Conservation (phyloP, 1,140 invertebrate species). For the Diorhabda sublineata region DNA sequence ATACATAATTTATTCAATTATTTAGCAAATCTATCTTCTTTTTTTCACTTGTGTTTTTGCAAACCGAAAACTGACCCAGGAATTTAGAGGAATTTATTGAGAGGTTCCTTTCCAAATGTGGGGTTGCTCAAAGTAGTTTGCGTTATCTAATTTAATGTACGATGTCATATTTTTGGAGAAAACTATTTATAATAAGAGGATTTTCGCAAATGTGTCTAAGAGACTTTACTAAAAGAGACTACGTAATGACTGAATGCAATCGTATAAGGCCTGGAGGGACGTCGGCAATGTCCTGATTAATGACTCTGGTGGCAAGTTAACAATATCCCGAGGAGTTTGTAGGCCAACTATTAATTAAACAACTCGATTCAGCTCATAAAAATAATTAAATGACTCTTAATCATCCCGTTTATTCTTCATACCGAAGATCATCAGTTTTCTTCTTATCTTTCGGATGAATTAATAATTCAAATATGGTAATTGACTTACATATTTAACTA, state of each 20-base stretch:
- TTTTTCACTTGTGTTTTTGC: no score
- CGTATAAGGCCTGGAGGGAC: conserved; percentile 21
- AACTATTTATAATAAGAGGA: no score
- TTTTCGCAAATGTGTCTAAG: neutral
- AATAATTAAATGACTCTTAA: conserved; percentile 35
- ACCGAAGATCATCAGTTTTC: conserved; percentile 3
- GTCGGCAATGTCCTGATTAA: conserved; percentile 32
- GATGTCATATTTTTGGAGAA: no score
- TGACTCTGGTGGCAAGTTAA: conserved; percentile 29
- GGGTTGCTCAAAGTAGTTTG: no score
- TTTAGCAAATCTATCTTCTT: no score
- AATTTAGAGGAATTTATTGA: no score
- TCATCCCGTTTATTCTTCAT: conserved; percentile 7
- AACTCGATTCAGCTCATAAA: conserved; percentile 32
- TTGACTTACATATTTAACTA: neutral
- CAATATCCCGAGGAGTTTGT: conserved; percentile 28
- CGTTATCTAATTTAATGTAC: no score
- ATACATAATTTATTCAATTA: no score
- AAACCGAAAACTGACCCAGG: no score
- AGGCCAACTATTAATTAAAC: conserved; percentile 33
- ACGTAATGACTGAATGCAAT: conserved; percentile 32
- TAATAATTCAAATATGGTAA: conserved; percentile 17
- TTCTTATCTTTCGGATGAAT: neutral
- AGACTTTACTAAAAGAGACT: conserved; percentile 8
- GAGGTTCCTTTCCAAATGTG: no score